Percentiles rank a stretch among this genome's conserved stretches.
Conservation (phyloP, 2,888 invertebrate genomes). For the Rhyacophila evoluta region DNA sequence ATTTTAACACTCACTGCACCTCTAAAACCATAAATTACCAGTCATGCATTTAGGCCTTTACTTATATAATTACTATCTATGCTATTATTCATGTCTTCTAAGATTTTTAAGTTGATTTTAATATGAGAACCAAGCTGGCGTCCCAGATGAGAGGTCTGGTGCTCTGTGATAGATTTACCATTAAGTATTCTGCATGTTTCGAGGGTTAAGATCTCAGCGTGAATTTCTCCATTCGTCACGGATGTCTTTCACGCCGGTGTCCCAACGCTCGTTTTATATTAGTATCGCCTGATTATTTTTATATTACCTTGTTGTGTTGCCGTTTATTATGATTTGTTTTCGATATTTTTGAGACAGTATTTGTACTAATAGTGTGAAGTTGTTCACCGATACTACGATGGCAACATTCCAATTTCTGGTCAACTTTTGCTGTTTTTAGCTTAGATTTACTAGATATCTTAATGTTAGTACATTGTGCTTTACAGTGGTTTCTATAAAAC, state of each 20-base stretch:
- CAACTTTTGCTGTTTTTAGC: conserved; percentile 47
- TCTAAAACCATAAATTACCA: too few relatives aligned
- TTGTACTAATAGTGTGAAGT: conserved; percentile 38
- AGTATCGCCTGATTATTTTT: conserved; percentile 49
- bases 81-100: too few relatives aligned
- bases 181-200: conserved; percentile 50
- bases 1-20: too few relatives aligned
- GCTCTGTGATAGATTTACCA: too few relatives aligned
- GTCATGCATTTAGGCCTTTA: too few relatives aligned
- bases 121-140: not conserved
- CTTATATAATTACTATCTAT: too few relatives aligned
- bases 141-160: too few relatives aligned
- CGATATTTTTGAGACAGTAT: conserved; percentile 40
- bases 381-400: conserved; percentile 41
- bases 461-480: conserved; percentile 53
- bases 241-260: not conserved
- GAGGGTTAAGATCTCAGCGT: conserved; percentile 15
- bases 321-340: conserved; percentile 39
- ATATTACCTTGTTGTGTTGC: conserved; percentile 51
- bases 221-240: not conserved
- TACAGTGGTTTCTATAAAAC: conserved; percentile 44
- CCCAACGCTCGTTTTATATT: conserved; percentile 25
- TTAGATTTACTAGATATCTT: conserved; percentile 51
- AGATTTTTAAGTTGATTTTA: too few relatives aligned
- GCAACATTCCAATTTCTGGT: conserved; percentile 54